Evolutionary conservation across 2,888 invertebrate species (phyloP).

Genomic region (Anoplius nigerrimus): DNA sequence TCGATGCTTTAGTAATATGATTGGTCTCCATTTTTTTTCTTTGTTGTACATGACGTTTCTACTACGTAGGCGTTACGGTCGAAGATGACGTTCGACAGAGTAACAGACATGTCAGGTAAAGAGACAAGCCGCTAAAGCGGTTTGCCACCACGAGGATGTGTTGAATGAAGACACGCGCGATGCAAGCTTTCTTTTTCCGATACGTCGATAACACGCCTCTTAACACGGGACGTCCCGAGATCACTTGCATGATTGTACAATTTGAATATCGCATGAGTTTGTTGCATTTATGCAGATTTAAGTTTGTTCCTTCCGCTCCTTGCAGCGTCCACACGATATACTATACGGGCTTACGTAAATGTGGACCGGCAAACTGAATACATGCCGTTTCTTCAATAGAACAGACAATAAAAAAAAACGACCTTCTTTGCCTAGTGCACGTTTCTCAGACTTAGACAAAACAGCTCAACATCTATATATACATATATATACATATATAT

Average conservation of each 20-base stretch:
- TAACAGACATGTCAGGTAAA: too few species aligned
- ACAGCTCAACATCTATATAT: not conserved
- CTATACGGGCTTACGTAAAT: slow-evolving; percentile 11
- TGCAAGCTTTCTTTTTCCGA: slow-evolving; percentile 72
- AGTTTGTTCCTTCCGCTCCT: slow-evolving; percentile 29
- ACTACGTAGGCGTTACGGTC: too few species aligned
- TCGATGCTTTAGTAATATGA: too few species aligned
- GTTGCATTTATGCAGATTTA: slow-evolving; percentile 37
- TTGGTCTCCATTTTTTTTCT: too few species aligned
- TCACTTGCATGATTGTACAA: slow-evolving; percentile 56
- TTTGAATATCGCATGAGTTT: slow-evolving; percentile 53
- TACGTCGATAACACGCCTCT: slow-evolving; percentile 20
- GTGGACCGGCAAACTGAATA: slow-evolving; percentile 5
- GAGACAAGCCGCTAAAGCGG: too few species aligned
- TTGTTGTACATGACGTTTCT: too few species aligned
- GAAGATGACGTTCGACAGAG: too few species aligned
- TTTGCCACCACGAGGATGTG: too few species aligned
- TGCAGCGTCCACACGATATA: slow-evolving; percentile 32
- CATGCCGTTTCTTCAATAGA: not conserved
- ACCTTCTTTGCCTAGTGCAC: slow-evolving; percentile 19
- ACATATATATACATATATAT: slow-evolving; percentile 4
- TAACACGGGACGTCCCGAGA: too few species aligned
- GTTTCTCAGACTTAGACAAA: slow-evolving; percentile 3
- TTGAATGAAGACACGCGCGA: not conserved
- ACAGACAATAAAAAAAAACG: too few species aligned